Conservation (phyloP, 2,888 invertebrate species). For the Cheilosia impressa region DNA sequence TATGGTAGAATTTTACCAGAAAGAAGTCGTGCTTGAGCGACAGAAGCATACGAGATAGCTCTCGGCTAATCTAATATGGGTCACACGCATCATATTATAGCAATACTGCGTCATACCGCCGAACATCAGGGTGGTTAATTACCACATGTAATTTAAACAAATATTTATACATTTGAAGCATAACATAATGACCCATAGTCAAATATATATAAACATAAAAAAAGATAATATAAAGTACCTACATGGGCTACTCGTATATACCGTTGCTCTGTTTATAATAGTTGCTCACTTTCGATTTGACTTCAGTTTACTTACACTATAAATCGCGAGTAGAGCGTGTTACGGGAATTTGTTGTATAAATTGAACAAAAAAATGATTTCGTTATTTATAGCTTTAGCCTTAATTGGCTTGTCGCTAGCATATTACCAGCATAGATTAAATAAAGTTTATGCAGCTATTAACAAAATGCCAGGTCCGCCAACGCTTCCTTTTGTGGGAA, state of each 20-base stretch:
- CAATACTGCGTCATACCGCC: too few relatives aligned
- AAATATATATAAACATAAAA: too few relatives aligned
- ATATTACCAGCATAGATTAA: constrained; percentile 76
- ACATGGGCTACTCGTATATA: background rate
- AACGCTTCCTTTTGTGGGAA: constrained; percentile 80
- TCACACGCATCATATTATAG: too few relatives aligned
- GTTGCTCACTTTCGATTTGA: background rate
- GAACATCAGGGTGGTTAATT: too few relatives aligned
- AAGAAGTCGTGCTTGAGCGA: too few relatives aligned
- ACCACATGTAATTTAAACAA: too few relatives aligned
- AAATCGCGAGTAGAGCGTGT: background rate
- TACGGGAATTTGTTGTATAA: background rate
- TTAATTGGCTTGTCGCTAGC: constrained; percentile 55
- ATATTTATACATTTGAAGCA: too few relatives aligned
- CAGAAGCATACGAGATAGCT: too few relatives aligned
- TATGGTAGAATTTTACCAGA: too few relatives aligned
- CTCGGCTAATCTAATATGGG: too few relatives aligned
- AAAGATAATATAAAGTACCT: too few relatives aligned
- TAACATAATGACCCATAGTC: too few relatives aligned
- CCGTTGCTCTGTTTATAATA: background rate
- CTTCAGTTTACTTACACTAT: background rate
- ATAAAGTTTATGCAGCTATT: constrained; percentile 73
- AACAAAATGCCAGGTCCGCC: constrained; percentile 79
- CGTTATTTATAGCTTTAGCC: constrained; percentile 8
- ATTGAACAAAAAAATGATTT: constrained; percentile 7